Evolutionary conservation across 2,797 vertebrate species (phyloP).

Genomic region (Pelodytes ibericus): DNA sequence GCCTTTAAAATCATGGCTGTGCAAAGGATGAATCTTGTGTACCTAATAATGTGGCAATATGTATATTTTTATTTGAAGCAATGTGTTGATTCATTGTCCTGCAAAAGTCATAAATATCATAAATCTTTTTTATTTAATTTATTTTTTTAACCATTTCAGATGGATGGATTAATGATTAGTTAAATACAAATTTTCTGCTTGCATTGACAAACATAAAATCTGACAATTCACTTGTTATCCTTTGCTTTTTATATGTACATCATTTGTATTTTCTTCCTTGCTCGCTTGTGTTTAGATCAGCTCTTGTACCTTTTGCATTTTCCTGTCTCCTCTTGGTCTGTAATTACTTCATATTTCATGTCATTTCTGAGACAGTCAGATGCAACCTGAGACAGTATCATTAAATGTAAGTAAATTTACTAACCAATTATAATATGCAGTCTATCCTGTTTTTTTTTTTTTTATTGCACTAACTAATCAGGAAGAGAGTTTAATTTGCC

Average conservation of each 20-base stretch:
- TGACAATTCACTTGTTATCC: background rate
- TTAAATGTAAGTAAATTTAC: conserved; percentile 50
- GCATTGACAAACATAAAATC: too few relatives aligned
- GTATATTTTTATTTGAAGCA: too few relatives aligned
- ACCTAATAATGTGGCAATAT: too few relatives aligned
- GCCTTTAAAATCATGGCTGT: too few relatives aligned
- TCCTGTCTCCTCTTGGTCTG: conserved; percentile 38
- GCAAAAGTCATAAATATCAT: too few relatives aligned
- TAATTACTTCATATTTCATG: conserved; percentile 53
- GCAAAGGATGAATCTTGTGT: too few relatives aligned
- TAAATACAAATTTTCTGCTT: too few relatives aligned
- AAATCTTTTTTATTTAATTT: too few relatives aligned
- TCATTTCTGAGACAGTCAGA: conserved; percentile 42
- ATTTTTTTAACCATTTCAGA: too few relatives aligned
- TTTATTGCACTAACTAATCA: conserved; percentile 27
- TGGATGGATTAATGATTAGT: too few relatives aligned
- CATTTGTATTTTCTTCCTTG: conserved; percentile 9
- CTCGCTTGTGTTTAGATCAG: conserved; percentile 21
- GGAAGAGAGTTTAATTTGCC: conserved; percentile 10
- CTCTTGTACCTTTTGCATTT: conserved; percentile 14
- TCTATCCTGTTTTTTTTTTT: conserved; percentile 31
- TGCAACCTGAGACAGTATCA: conserved; percentile 45
- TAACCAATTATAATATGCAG: conserved; percentile 46
- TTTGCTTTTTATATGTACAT: background rate
- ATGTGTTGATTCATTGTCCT: too few relatives aligned